Conservation (phyloP, 1,140 invertebrate genomes). For the Drosophila kohkoa region DNA sequence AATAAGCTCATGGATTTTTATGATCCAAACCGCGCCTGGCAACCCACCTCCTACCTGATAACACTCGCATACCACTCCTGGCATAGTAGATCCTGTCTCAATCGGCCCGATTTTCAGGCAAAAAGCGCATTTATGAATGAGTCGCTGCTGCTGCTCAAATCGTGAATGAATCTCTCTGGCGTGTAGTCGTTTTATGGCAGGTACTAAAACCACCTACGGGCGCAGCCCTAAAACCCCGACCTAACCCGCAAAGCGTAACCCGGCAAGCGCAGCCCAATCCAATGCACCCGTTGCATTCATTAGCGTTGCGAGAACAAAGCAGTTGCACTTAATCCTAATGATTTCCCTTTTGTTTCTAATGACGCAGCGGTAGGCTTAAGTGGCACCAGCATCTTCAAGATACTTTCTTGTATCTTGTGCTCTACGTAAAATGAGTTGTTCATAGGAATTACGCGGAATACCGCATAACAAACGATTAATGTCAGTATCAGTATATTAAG, state of each 20-base stretch:
- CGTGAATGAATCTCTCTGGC: conserved; percentile 62
- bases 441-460: conserved; percentile 19
- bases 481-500: not conserved
- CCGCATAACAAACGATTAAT: conserved; percentile 16
- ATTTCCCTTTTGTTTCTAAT: conserved; percentile 77
- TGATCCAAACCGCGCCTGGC: conserved; percentile 27
- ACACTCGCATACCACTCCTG: not conserved
- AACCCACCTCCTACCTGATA: conserved; percentile 38
- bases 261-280: not conserved
- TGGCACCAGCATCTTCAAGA: conserved; percentile 14
- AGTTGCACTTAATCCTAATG: conserved; percentile 72
- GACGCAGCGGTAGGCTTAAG: conserved; percentile 67
- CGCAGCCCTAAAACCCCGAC: conserved; percentile 45
- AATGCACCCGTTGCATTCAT: conserved; percentile 66
- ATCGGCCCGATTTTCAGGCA: conserved; percentile 27
- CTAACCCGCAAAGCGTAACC: conserved; percentile 41
- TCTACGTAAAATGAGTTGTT: conserved; percentile 1
- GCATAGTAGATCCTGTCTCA: not conserved
- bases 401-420: not conserved
- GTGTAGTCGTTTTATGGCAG: conserved; percentile 53
- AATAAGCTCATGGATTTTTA: conserved; percentile 74
- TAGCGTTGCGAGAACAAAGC: conserved; percentile 70
- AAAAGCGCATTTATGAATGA: conserved; percentile 72
- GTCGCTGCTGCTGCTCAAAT: conserved; percentile 36
- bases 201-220: conserved; percentile 65